These are phyloP conservation scores for Caenorhabditis plicata DNA, from an alignment of 2,888 invertebrate species.

Conservation along the genomic window DNA sequence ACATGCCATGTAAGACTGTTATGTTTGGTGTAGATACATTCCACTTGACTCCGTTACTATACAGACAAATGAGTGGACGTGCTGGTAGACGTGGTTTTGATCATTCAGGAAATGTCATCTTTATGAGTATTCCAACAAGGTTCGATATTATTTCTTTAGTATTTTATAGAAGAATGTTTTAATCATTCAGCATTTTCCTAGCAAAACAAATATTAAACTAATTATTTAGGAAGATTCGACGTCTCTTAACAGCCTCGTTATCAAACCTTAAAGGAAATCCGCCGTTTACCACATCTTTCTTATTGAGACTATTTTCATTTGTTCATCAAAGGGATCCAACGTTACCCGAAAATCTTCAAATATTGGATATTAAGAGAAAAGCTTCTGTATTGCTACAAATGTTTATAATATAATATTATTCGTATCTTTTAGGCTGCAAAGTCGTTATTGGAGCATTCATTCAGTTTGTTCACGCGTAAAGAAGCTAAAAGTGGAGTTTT, in stretches of 20 bases:
- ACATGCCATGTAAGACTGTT: constrained; percentile 65
- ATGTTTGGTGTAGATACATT: constrained; percentile 63
- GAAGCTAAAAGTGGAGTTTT: constrained; percentile 40
- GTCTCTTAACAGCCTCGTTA: constrained; percentile 61
- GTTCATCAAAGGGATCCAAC: constrained; percentile 53
- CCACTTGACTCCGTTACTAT: constrained; percentile 59
- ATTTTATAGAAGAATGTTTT: too few relatives aligned
- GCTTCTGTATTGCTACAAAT: too few relatives aligned
- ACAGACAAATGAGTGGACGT: constrained; percentile 65
- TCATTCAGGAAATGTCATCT: constrained; percentile 63
- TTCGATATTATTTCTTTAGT: too few relatives aligned
- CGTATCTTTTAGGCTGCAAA: constrained; percentile 47
- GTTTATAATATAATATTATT: too few relatives aligned
- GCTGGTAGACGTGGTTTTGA: constrained; percentile 65
- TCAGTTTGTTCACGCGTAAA: constrained; percentile 53
- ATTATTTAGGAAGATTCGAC: constrained; percentile 59
- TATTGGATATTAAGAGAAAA: too few relatives aligned
- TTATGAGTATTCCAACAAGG: constrained; percentile 62
- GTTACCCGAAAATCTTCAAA: too few relatives aligned
- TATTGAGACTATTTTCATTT: constrained; percentile 57
- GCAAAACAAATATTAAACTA: not conserved
- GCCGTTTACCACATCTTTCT: constrained; percentile 59
- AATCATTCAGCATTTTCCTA: too few relatives aligned
- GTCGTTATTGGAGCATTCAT: constrained; percentile 55
- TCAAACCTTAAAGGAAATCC: constrained; percentile 63